phyloP scores from a whole-genome alignment of 2,797 vertebrate species.

The Pterois miles region DNA sequence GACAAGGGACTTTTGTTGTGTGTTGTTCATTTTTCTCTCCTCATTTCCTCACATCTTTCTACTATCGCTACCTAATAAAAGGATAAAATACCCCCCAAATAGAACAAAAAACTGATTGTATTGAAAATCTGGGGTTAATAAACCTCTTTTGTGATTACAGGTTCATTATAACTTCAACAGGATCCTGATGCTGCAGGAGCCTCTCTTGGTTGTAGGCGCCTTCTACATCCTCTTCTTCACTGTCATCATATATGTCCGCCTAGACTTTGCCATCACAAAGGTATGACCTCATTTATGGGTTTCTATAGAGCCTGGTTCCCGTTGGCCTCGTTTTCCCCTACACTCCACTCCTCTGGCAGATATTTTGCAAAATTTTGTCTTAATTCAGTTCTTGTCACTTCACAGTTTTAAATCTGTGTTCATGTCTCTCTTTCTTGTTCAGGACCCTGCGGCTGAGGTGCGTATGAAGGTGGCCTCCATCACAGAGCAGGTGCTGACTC shows the following conservation, averaged over 20 bases:
- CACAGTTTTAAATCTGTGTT: not conserved
- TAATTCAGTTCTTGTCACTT: not conserved
- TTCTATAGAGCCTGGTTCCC: not conserved
- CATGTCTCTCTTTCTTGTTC: not conserved
- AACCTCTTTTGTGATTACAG: constrained; percentile 68
- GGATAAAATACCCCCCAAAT: not conserved
- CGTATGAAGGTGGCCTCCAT: constrained; percentile 99
- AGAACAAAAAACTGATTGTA: not conserved
- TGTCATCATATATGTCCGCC: constrained; percentile 95
- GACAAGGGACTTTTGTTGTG: not conserved
- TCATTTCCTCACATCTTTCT: not conserved
- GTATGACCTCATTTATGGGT: constrained; percentile 68
- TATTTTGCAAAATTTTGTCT: not conserved
- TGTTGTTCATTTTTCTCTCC: not conserved
- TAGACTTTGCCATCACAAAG: constrained; percentile 99
- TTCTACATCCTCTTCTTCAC: constrained; percentile 99
- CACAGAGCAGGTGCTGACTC: constrained; percentile 96
- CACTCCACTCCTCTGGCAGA: not conserved
- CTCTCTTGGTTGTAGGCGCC: constrained; percentile 93
- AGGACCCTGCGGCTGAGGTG: constrained; percentile 98
- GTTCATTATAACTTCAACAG: constrained; percentile 98
- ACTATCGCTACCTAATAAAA: not conserved
- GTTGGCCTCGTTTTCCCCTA: too few relatives aligned
- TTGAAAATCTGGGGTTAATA: not conserved
- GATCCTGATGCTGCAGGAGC: constrained; percentile 98